A percentile compares a stretch with the other conserved stretches of the same genome.
Evolutionary conservation across 1,140 invertebrate genomes (phyloP).

Genomic region (Rhagoletis zephyria): DNA sequence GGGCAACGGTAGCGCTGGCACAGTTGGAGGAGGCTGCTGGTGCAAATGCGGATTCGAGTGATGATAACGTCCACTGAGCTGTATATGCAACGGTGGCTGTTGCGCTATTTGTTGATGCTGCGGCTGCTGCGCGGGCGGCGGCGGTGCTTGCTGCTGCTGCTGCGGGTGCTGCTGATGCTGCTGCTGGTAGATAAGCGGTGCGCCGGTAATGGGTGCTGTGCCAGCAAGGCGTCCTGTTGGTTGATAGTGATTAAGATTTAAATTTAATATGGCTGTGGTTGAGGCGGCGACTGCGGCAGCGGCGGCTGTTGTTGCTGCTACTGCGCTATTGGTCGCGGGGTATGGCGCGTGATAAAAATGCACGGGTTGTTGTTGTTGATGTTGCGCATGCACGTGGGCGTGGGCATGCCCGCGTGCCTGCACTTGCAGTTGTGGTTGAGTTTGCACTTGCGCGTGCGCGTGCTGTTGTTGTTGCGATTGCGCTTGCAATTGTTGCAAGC

Average conservation of each 20-base stretch:
- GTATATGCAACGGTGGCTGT: not conserved
- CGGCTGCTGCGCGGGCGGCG: not conserved
- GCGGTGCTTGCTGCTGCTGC: slow-evolving; percentile 51
- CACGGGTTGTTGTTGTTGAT: slow-evolving; percentile 59
- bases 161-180: slow-evolving; percentile 37
- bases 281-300: slow-evolving; percentile 54
- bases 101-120: slow-evolving; percentile 6
- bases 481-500: slow-evolving; percentile 54
- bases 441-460: slow-evolving; percentile 56
- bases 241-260: slow-evolving; percentile 58
- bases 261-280: slow-evolving; percentile 57
- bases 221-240: slow-evolving; percentile 39
- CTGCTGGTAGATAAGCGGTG: slow-evolving; percentile 54
- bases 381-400: slow-evolving; percentile 57
- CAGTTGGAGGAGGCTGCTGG: slow-evolving; percentile 11
- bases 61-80: not conserved
- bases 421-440: slow-evolving; percentile 59
- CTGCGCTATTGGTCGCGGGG: not conserved
- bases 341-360: slow-evolving; percentile 53
- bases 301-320: slow-evolving; percentile 41
- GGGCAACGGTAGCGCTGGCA: slow-evolving; percentile 24
- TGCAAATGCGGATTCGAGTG: slow-evolving; percentile 40
- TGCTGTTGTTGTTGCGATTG: slow-evolving; percentile 64
- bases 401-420: slow-evolving; percentile 63
- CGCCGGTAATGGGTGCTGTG: not conserved